phyloP scores from a whole-genome alignment of 2,888 invertebrate species.

The Criorhina ranunculi region DNA sequence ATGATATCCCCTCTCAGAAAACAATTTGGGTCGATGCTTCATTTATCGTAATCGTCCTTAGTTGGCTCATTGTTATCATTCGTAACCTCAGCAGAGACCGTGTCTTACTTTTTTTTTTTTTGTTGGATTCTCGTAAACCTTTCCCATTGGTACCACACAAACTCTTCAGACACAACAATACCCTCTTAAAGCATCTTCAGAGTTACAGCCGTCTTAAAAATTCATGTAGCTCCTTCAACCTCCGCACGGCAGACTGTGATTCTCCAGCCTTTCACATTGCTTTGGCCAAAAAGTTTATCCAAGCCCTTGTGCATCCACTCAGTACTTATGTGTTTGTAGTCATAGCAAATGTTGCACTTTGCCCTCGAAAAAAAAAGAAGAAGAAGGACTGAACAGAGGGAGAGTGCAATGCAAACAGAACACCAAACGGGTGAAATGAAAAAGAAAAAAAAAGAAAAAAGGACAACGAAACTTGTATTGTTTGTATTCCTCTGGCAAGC shows the following conservation, averaged over 20 bases:
- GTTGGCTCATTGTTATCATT: constrained; percentile 53
- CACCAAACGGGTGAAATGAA: constrained; percentile 9
- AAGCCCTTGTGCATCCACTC: constrained; percentile 42
- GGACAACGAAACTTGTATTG: constrained; percentile 61
- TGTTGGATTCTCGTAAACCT: constrained; percentile 20
- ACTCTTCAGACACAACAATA: constrained; percentile 56
- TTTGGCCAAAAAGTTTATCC: constrained; percentile 66
- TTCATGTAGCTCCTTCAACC: constrained; percentile 37
- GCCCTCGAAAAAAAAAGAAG: constrained; percentile 1
- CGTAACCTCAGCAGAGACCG: constrained; percentile 11
- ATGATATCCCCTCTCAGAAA: constrained; percentile 26
- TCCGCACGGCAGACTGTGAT: neutral
- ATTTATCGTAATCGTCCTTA: constrained; percentile 60
- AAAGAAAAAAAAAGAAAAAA: constrained; percentile 29
- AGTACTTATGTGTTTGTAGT: constrained; percentile 43
- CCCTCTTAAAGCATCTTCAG: constrained; percentile 33
- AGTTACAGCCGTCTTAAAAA: constrained; percentile 50
- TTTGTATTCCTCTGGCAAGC: constrained; percentile 67
- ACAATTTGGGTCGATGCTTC: constrained; percentile 46
- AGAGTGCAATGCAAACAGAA: constrained; percentile 58
- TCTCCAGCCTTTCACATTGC: constrained; percentile 14
- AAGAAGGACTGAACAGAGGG: neutral
- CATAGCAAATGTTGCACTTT: constrained; percentile 69
- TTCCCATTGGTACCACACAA: constrained; percentile 6
- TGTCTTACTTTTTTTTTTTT: no score